Conservation (phyloP, 2,113 vertebrate genomes). For the Hippocampus comes region DNA sequence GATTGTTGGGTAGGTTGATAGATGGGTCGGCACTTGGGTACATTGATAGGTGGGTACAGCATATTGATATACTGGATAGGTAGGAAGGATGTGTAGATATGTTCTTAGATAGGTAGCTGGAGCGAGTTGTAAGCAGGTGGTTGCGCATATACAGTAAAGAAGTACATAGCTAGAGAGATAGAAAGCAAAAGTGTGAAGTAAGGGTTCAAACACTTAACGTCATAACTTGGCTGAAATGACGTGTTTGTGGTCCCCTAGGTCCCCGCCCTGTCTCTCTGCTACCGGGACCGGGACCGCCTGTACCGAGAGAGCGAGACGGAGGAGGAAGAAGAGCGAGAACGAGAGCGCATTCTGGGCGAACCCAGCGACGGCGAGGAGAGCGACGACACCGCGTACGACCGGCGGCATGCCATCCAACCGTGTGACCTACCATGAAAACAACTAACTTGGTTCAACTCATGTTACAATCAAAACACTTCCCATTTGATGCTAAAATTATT, state of each 20-base stretch:
- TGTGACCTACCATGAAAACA: conserved; percentile 66
- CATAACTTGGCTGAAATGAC: background rate
- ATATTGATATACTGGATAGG: no score
- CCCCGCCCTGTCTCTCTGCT: conserved; percentile 51
- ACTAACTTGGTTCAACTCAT: background rate
- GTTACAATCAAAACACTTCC: background rate
- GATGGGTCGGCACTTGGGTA: no score
- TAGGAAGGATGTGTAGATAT: no score
- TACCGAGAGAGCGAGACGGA: conserved; percentile 66
- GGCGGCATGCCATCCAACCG: conserved; percentile 58
- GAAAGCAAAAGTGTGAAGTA: background rate
- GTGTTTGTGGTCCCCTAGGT: conserved; percentile 41
- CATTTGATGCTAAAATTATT: background rate
- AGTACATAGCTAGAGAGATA: background rate
- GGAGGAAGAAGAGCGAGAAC: conserved; percentile 71
- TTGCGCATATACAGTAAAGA: background rate
- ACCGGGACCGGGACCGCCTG: conserved; percentile 56
- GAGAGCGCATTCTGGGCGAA: conserved; percentile 58
- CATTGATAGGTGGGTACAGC: no score
- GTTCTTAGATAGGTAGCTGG: no score
- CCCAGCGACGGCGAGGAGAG: conserved; percentile 75
- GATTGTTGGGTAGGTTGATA: no score
- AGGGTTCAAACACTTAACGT: no score
- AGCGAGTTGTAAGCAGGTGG: no score
- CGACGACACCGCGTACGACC: conserved; percentile 75